These are phyloP conservation scores for Sminthurides aquaticus DNA, from an alignment of 2,888 invertebrate genomes.

Conservation along the genomic window DNA sequence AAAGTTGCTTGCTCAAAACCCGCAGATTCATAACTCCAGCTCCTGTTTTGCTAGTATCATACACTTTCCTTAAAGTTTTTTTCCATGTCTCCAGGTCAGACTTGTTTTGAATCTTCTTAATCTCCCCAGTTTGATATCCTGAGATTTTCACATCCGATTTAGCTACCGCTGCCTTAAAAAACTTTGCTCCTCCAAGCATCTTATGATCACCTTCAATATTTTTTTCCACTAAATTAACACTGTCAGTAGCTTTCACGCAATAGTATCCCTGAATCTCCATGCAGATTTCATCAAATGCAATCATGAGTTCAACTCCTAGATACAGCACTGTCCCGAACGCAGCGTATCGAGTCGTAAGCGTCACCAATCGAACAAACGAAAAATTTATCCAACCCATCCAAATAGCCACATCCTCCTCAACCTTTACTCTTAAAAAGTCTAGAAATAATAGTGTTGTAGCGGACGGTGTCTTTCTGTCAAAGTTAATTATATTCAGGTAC, in stretches of 20 bases:
- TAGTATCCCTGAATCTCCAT: background rate
- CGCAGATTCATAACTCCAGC: background rate
- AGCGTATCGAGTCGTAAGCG: background rate
- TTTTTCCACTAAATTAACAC: background rate
- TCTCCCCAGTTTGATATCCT: no score
- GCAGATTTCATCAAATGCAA: background rate
- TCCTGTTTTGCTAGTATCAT: background rate
- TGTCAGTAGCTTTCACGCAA: background rate
- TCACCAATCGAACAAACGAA: background rate
- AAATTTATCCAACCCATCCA: no score
- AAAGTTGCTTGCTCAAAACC: background rate
- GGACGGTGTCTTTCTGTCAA: no score
- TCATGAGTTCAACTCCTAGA: background rate
- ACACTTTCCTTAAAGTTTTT: background rate
- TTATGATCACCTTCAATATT: background rate
- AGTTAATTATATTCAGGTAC: no score
- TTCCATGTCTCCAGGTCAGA: background rate
- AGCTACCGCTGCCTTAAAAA: background rate
- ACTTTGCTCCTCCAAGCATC: background rate
- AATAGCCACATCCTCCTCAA: no score
- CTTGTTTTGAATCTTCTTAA: background rate
- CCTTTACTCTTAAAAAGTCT: no score
- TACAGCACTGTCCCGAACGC: background rate
- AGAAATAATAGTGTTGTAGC: no score
- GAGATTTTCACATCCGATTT: no score